Conservation (phyloP, 2,113 vertebrate genomes). For the Terrapene triunguis region DNA sequence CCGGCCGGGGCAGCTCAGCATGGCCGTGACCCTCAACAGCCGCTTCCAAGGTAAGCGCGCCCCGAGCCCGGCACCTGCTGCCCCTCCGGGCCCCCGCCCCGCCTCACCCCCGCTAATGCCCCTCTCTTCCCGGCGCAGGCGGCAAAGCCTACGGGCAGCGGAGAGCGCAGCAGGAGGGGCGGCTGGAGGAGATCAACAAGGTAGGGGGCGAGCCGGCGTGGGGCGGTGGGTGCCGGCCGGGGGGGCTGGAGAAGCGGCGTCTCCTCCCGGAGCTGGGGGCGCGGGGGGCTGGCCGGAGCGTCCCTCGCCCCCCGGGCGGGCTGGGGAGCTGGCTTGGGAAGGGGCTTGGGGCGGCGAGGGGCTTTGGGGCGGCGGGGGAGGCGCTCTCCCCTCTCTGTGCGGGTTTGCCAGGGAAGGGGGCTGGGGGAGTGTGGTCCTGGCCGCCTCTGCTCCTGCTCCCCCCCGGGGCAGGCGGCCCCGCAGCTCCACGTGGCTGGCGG, state of each 20-base stretch:
- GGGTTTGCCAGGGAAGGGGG: not conserved
- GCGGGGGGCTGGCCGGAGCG: not conserved
- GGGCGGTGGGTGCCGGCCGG: not conserved
- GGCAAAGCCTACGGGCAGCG: conserved; percentile 89
- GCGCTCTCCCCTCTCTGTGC: too few species aligned
- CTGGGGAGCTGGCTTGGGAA: not conserved
- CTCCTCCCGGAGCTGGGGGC: too few species aligned
- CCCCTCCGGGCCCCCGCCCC: not conserved
- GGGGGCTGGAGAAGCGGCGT: not conserved
- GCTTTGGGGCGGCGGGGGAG: not conserved
- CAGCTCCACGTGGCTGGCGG: too few species aligned
- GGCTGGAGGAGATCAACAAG: conserved; percentile 92
- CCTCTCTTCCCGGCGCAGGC: conserved; percentile 71
- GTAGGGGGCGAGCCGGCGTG: conserved; percentile 74
- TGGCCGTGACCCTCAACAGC: conserved; percentile 65
- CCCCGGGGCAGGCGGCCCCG: too few species aligned
- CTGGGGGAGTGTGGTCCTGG: not conserved
- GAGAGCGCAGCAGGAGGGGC: conserved; percentile 88
- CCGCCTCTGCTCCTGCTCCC: too few species aligned
- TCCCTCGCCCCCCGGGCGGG: not conserved
- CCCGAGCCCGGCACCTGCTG: not conserved
- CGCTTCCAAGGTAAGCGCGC: conserved; percentile 65
- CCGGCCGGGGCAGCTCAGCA: not conserved
- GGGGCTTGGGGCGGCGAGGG: not conserved
- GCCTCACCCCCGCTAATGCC: not conserved